These are phyloP conservation scores for Chrysochloris asiatica DNA, from an alignment of 2,113 vertebrate species.

Conservation along the genomic window DNA sequence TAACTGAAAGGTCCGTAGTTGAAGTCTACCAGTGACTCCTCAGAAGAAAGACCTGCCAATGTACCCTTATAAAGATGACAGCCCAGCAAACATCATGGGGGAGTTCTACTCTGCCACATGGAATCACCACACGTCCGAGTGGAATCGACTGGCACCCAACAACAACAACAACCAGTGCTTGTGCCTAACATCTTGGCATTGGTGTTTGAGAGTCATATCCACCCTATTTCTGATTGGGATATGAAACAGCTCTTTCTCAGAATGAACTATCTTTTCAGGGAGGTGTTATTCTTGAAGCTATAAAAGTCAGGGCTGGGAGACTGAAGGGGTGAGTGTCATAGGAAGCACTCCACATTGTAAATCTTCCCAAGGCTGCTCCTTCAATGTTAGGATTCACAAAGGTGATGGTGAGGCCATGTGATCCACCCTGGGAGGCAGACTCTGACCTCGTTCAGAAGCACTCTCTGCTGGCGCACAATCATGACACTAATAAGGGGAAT, in stretches of 20 bases:
- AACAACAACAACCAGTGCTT: too few relatives aligned
- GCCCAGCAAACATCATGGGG: too few relatives aligned
- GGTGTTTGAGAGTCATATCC: neutral
- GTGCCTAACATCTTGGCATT: neutral
- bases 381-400: neutral
- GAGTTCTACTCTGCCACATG: too few relatives aligned
- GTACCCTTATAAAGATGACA: too few relatives aligned
- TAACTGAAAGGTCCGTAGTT: too few relatives aligned
- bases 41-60: too few relatives aligned
- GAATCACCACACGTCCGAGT: too few relatives aligned
- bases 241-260: neutral
- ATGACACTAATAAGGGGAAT: neutral
- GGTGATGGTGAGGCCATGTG: rapidly evolving
- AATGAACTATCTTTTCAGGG: neutral
- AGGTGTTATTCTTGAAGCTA: neutral
- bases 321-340: rapidly evolving
- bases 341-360: rapidly evolving
- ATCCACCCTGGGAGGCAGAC: too few relatives aligned
- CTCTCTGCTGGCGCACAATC: neutral
- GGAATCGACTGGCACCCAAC: too few relatives aligned
- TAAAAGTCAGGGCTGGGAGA: rapidly evolving
- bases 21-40: too few relatives aligned
- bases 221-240: neutral
- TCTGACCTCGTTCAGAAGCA: too few relatives aligned
- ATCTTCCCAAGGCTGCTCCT: too few relatives aligned